These are phyloP conservation scores for Aricia artaxerxes DNA, from an alignment of 2,888 invertebrate genomes.

Conservation along the genomic window DNA sequence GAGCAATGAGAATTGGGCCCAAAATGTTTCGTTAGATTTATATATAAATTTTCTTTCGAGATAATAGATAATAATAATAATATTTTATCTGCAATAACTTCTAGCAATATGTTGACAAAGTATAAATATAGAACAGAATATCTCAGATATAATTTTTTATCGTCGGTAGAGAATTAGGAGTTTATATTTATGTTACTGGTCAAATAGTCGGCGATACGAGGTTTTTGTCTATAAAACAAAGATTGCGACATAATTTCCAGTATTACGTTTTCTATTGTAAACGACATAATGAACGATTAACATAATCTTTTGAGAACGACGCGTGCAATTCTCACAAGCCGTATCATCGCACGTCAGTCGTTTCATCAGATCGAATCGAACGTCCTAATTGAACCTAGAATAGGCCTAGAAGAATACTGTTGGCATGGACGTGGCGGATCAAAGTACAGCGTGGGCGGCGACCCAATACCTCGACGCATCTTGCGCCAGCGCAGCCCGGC, in stretches of 20 bases:
- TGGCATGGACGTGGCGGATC: conserved; percentile 77
- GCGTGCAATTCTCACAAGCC: not conserved
- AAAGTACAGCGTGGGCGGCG: conserved; percentile 78
- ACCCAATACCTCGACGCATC: conserved; percentile 71
- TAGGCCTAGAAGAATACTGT: conserved; percentile 73
- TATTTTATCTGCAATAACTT: not conserved
- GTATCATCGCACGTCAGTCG: not conserved
- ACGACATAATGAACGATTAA: not conserved
- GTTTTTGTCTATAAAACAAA: not conserved
- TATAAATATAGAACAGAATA: not conserved
- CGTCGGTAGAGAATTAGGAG: not conserved
- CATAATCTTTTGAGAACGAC: not conserved
- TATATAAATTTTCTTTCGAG: not conserved
- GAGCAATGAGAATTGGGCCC: not conserved
- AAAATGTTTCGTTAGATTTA: not conserved
- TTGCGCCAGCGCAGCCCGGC: conserved; percentile 64
- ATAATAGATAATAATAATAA: not conserved
- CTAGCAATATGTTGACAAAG: not conserved
- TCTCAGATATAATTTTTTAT: not conserved
- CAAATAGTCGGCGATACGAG: not conserved
- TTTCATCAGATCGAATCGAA: conserved; percentile 36
- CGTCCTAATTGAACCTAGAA: conserved; percentile 47
- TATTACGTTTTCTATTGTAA: not conserved
- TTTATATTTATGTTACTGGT: not conserved
- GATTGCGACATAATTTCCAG: conserved; percentile 10